Percentiles rank a stretch among this genome's conserved stretches.
Conservation (phyloP, 23 tunicate species). For the Halocynthia aurantium region DNA sequence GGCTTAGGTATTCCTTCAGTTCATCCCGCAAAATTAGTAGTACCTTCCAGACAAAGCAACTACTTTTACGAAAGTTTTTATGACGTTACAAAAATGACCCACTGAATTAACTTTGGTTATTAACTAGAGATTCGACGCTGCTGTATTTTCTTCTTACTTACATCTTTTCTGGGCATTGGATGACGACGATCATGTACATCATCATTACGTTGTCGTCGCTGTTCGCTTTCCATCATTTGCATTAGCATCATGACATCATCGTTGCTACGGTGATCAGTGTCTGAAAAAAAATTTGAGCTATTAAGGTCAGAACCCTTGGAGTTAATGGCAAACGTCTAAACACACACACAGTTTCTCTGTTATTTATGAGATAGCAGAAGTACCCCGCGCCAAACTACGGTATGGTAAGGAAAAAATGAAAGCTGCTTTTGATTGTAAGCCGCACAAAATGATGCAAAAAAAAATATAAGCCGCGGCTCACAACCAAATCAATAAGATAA, state of each 20-base stretch:
- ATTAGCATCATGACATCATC: constrained; percentile 20
- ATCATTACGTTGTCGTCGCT: background rate
- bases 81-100: no score
- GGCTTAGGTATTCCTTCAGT: no score
- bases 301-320: background rate
- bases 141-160: no score
- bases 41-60: no score
- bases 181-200: no score
- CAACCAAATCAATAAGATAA: background rate
- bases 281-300: background rate
- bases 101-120: no score
- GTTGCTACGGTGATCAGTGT: constrained; percentile 1
- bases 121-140: no score
- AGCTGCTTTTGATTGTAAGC: no score
- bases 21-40: no score
- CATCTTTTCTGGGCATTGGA: no score
- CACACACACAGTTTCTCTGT: background rate
- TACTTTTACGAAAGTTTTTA: no score
- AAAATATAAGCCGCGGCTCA: background rate
- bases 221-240: constrained; percentile 17
- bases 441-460: background rate
- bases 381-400: background rate
- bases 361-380: background rate
- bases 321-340: background rate
- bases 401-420: no score